Evolutionary conservation across 2,888 invertebrate genomes (phyloP).

Genomic region (Eupithecia pulchellata): DNA sequence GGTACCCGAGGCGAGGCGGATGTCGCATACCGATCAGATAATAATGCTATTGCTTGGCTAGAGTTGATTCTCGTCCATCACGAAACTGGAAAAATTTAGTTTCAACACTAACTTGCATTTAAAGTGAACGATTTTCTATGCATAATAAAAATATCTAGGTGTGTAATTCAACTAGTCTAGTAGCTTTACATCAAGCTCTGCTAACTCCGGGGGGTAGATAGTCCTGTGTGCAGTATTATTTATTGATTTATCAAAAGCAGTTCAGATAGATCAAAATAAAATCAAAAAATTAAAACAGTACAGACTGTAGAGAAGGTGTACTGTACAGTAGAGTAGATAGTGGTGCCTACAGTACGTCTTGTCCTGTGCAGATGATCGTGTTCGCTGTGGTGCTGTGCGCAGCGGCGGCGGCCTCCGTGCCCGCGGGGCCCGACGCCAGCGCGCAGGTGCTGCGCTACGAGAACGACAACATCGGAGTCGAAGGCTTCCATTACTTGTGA

Average conservation of each 20-base stretch:
- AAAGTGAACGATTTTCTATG: too few species aligned
- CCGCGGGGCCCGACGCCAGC: constrained; percentile 47
- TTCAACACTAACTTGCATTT: background rate
- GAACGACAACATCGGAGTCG: constrained; percentile 69
- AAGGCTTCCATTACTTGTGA: constrained; percentile 59
- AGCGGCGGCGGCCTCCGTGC: constrained; percentile 62
- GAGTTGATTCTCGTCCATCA: background rate
- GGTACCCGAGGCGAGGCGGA: constrained; percentile 18
- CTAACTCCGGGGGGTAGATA: too few species aligned
- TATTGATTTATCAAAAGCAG: background rate
- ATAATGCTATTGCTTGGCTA: background rate
- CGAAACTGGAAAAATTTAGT: background rate
- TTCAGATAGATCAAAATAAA: too few species aligned
- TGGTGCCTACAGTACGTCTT: too few species aligned
- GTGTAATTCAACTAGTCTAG: too few species aligned
- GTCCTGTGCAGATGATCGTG: constrained; percentile 62
- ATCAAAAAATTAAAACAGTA: too few species aligned
- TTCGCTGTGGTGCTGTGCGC: constrained; percentile 59
- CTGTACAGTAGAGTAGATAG: too few species aligned
- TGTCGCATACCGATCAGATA: constrained; percentile 24
- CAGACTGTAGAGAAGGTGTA: too few species aligned
- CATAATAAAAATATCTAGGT: too few species aligned
- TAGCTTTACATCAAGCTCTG: too few species aligned
- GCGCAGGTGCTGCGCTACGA: constrained; percentile 49
- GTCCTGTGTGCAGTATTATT: too few species aligned